phyloP scores from a whole-genome alignment of 1,140 invertebrate genomes.

The Tetramorium parvispinum region DNA sequence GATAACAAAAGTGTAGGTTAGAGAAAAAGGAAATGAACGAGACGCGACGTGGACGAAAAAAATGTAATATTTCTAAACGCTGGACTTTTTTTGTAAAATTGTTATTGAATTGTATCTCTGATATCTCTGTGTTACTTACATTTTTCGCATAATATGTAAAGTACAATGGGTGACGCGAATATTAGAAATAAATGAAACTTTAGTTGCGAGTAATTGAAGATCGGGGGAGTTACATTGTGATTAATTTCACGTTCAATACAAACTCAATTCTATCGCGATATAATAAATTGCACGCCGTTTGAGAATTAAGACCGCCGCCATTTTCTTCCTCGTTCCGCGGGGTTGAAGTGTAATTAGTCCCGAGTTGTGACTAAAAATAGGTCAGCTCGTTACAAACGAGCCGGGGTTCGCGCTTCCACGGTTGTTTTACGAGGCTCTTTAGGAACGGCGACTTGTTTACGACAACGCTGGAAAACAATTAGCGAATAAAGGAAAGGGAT shows the following conservation, averaged over 20 bases:
- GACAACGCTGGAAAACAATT: slow-evolving; percentile 56
- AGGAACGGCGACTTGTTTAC: slow-evolving; percentile 55
- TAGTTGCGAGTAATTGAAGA: not conserved
- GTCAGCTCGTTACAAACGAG: slow-evolving; percentile 48
- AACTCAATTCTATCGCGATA: slow-evolving; percentile 15
- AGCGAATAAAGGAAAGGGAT: slow-evolving; percentile 39
- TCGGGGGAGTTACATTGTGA: not conserved
- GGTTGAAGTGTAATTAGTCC: slow-evolving; percentile 52
- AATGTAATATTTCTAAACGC: not conserved
- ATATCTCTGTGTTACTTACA: not conserved
- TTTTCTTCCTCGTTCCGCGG: slow-evolving; percentile 9
- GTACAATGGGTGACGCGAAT: not conserved
- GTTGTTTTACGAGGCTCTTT: slow-evolving; percentile 53
- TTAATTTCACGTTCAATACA: slow-evolving; percentile 34
- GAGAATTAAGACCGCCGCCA: slow-evolving; percentile 40
- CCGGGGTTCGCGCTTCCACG: slow-evolving; percentile 13
- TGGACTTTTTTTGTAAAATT: slow-evolving; percentile 29
- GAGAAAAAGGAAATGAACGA: not conserved
- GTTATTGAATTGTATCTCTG: not conserved
- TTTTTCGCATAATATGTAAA: not conserved
- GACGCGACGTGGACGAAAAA: not conserved
- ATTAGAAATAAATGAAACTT: slow-evolving; percentile 22
- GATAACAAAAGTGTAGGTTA: slow-evolving; percentile 44
- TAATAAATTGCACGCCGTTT: slow-evolving; percentile 30
- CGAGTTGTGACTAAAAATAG: slow-evolving; percentile 42